These are phyloP conservation scores for Thalassophryne amazonica DNA, from an alignment of 2,797 vertebrate genomes.

Conservation along the genomic window DNA sequence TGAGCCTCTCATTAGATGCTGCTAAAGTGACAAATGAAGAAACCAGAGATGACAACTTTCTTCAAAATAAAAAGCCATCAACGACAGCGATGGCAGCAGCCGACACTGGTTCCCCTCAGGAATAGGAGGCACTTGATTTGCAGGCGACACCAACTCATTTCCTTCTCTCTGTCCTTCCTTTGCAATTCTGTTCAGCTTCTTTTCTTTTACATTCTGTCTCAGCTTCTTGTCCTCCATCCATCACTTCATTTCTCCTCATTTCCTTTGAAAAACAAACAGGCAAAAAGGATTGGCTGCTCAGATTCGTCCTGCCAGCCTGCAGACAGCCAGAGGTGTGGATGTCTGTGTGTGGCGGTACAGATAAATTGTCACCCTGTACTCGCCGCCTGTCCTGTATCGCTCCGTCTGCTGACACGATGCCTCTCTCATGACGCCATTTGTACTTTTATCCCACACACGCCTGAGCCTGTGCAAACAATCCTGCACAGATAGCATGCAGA, in stretches of 20 bases:
- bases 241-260: conserved; percentile 2
- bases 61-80: conserved; percentile 15
- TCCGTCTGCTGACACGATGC: not conserved
- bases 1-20: conserved; percentile 39
- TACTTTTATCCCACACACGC: not conserved
- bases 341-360: conserved; percentile 1
- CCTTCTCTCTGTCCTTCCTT: not conserved
- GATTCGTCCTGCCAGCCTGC: not conserved
- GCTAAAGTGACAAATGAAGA: conserved; percentile 32
- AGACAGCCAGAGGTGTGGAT: not conserved
- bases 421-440: not conserved
- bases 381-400: not conserved
- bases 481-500: not conserved
- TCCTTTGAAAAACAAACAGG: conserved; percentile 17
- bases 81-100: not conserved
- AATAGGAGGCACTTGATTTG: conserved; percentile 22
- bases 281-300: not conserved
- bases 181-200: not conserved
- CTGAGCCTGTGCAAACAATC: not conserved
- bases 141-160: not conserved
- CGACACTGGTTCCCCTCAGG: conserved; percentile 6
- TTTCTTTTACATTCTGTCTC: conserved; percentile 1
- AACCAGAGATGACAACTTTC: conserved; percentile 34
- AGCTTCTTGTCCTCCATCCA: not conserved
- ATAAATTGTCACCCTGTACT: conserved; percentile 1